These are phyloP conservation scores for Rhegmatorhina hoffmannsi DNA, from an alignment of 2,113 vertebrate genomes.

Conservation along the genomic window DNA sequence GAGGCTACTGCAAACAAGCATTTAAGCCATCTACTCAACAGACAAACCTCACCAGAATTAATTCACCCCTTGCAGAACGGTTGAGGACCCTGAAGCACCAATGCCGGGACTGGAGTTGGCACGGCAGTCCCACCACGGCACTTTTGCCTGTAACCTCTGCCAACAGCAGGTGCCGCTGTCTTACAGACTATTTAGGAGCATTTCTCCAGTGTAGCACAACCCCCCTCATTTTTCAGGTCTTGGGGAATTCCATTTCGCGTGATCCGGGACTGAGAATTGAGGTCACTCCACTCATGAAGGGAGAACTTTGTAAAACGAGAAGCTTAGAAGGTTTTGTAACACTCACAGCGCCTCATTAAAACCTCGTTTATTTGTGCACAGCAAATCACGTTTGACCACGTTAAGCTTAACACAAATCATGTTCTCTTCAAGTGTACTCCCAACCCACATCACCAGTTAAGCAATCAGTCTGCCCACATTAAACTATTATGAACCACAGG, in stretches of 20 bases:
- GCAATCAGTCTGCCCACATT: background rate
- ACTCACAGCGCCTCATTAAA: background rate
- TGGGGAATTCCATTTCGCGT: background rate
- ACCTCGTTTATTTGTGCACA: background rate
- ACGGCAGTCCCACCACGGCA: no score
- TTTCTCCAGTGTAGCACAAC: background rate
- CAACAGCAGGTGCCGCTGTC: conserved; percentile 72
- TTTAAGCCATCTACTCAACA: background rate
- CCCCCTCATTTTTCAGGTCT: background rate
- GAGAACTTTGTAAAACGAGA: background rate
- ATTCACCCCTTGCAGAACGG: background rate
- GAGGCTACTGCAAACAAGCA: background rate
- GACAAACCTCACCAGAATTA: background rate
- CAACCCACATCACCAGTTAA: background rate
- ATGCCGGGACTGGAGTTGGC: background rate
- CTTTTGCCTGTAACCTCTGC: background rate
- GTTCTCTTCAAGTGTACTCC: background rate
- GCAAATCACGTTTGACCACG: background rate
- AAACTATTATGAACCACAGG: background rate
- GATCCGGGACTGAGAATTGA: background rate
- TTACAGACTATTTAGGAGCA: background rate
- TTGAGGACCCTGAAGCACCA: background rate
- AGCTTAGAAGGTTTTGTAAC: background rate
- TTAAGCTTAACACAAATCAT: background rate
- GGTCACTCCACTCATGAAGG: background rate